Percentiles rank a stretch among this genome's conserved stretches.
Evolutionary conservation across 2,888 invertebrate genomes (phyloP).

Genomic region (Tachina fera): DNA sequence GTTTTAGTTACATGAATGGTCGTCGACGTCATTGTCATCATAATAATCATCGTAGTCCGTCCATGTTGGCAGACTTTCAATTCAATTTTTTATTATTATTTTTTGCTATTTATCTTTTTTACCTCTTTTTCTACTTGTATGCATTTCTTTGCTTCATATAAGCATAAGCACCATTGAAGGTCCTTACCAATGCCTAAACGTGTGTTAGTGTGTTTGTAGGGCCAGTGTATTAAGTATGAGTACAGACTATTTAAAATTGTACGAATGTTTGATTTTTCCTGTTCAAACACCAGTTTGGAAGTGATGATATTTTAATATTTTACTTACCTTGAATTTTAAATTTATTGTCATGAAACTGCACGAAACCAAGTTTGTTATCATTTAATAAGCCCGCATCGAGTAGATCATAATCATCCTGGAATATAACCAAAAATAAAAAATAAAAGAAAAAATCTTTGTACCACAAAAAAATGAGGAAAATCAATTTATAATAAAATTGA

Average conservation of each 20-base stretch:
- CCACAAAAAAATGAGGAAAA: no score
- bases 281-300: slow-evolving; percentile 45
- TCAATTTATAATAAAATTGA: no score
- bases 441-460: neutral
- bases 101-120: slow-evolving; percentile 6
- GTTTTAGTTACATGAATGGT: slow-evolving; percentile 51
- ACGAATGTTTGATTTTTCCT: slow-evolving; percentile 23
- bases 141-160: slow-evolving; percentile 25
- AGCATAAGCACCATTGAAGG: slow-evolving; percentile 54
- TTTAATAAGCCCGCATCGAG: slow-evolving; percentile 81
- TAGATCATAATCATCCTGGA: slow-evolving; percentile 82
- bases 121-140: neutral
- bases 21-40: slow-evolving; percentile 47
- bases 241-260: neutral
- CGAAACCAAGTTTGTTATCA: slow-evolving; percentile 83
- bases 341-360: slow-evolving; percentile 83
- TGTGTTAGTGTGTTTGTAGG: neutral
- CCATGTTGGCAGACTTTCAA: slow-evolving; percentile 67
- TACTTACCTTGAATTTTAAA: slow-evolving; percentile 82
- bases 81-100: slow-evolving; percentile 41
- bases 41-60: slow-evolving; percentile 5
- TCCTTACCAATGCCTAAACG: slow-evolving; percentile 30
- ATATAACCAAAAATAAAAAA: slow-evolving; percentile 57
- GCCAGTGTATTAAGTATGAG: slow-evolving; percentile 12
- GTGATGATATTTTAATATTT: slow-evolving; percentile 72